These are phyloP conservation scores for Anguilla anguilla DNA, from an alignment of 2,797 vertebrate species.

Conservation along the genomic window DNA sequence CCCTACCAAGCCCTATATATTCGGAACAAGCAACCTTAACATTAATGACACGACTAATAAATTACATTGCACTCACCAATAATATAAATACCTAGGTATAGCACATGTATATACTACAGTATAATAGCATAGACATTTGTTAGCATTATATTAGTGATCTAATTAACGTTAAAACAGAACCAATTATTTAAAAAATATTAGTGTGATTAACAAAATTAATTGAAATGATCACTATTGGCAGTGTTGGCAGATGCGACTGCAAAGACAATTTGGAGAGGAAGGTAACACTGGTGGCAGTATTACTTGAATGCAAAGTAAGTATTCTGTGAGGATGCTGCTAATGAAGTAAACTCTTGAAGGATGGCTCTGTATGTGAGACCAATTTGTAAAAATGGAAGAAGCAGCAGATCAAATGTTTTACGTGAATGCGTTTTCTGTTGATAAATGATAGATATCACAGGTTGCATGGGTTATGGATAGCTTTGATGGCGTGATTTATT, in stretches of 20 bases:
- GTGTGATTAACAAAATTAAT: background rate
- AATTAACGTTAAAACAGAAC: background rate
- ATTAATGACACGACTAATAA: no score
- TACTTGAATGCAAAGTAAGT: background rate
- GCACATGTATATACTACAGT: no score
- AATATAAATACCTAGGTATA: no score
- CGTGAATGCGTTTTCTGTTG: background rate
- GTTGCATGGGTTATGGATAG: background rate
- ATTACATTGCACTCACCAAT: background rate
- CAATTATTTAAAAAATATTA: background rate
- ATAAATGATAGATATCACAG: background rate
- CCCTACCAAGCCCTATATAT: no score
- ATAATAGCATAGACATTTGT: no score
- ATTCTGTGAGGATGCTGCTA: background rate
- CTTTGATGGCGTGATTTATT: background rate
- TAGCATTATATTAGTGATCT: background rate
- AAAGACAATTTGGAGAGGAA: background rate
- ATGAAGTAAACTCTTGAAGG: background rate
- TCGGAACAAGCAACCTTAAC: no score
- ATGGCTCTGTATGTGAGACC: background rate
- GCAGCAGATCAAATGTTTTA: background rate
- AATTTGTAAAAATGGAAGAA: background rate
- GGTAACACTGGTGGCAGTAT: background rate
- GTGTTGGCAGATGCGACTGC: background rate
- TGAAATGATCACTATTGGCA: background rate